Evolutionary conservation across 2,888 invertebrate genomes (phyloP).

Genomic region (Acleris laterana): DNA sequence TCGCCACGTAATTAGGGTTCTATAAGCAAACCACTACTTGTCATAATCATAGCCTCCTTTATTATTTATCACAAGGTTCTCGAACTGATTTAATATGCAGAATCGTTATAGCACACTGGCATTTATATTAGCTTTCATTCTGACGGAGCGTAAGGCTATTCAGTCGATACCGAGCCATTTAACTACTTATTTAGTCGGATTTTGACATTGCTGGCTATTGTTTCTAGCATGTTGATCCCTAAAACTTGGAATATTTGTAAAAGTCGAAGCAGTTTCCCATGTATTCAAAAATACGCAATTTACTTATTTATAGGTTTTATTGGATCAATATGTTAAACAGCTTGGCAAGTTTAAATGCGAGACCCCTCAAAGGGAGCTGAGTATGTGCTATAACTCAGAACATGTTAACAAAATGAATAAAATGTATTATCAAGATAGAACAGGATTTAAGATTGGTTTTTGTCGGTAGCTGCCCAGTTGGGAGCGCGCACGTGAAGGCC

Average conservation of each 20-base stretch:
- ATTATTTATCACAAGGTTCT: slow-evolving; percentile 64
- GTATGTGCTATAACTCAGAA: slow-evolving; percentile 20
- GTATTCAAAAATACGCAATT: neutral
- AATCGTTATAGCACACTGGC: slow-evolving; percentile 56
- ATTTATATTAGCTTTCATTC: slow-evolving; percentile 64
- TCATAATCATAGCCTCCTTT: slow-evolving; percentile 63
- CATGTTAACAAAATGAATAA: slow-evolving; percentile 52
- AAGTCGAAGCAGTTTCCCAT: too few species aligned
- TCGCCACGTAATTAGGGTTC: slow-evolving; percentile 68
- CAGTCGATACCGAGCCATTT: too few species aligned
- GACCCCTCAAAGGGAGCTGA: slow-evolving; percentile 2
- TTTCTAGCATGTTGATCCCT: too few species aligned
- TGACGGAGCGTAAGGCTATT: neutral
- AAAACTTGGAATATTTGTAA: too few species aligned
- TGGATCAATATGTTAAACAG: neutral
- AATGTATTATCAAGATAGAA: slow-evolving; percentile 75
- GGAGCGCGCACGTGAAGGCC: slow-evolving; percentile 69
- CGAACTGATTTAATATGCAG: slow-evolving; percentile 74
- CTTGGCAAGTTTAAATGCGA: slow-evolving; percentile 11
- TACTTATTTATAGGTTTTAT: slow-evolving; percentile 2
- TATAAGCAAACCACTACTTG: slow-evolving; percentile 65
- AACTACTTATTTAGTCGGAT: too few species aligned
- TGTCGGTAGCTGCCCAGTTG: slow-evolving; percentile 61
- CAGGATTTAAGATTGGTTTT: slow-evolving; percentile 77
- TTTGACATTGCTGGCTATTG: too few species aligned